Evolutionary conservation across 2,797 vertebrate genomes (phyloP), one percentile per base, ranked within the genome.

Genomic region (Cephalopachus bancanus): DNA sequence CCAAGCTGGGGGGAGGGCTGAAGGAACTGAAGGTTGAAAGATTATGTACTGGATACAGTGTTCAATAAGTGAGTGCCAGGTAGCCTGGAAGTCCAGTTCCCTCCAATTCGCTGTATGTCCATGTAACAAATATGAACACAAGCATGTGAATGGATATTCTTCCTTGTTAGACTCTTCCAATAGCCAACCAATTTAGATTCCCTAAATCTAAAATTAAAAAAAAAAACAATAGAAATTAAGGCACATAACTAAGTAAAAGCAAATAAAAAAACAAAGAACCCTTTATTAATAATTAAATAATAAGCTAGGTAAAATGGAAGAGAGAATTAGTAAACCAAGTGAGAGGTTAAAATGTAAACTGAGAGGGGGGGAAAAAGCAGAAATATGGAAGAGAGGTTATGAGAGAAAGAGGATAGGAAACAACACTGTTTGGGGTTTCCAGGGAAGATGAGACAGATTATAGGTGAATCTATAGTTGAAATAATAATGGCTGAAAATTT

Each of bases 291-390:
- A 79, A 75, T 49, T 37, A 59, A 69, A 74, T 78, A 89, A 62
- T 30, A 85, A 10, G 2, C 30, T 83, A 44, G 57, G 55, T 12
- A 89, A 72, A 79, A 81, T 2, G 83, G 16, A 91, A 79, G 81
- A 94, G 4, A 83, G 22, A 95, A 81, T 84, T 80, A 69, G 7
- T 89, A 7, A 91, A 76, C 9, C 51, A 24, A 91, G 88, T 12
- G 79, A 16, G 15, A 84, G 14, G 19, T n/a, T 79, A 55, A 78
- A 81, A 51, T 51, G 33, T 24, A 37, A 69, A 22, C 19, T 60
- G 4, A 74, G 20, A 64, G 5, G 10, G 12, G 26, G 74, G 26
- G 49, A 33, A 79, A 72, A 20, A 24, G 2, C 1, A 60, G 57
- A 74, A 62, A 84, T 51, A 44, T 19, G 4, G 10, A 94, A 86